These are phyloP conservation scores for Phrynocephalus versicolor DNA, from an alignment of 2,113 vertebrate genomes.

Conservation along the genomic window DNA sequence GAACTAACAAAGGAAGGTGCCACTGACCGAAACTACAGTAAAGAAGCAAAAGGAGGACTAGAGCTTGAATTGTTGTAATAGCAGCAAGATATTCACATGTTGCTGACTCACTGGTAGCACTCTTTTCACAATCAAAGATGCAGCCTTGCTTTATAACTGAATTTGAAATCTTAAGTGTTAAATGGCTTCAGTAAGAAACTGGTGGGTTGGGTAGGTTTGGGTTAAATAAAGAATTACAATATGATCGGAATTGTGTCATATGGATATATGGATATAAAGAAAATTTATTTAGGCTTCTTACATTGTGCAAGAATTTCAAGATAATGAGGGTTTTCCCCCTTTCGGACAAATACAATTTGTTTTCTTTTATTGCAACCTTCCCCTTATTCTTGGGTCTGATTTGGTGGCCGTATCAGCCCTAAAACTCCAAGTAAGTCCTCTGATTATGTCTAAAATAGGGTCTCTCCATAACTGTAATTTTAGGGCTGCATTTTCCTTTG, in stretches of 20 bases:
- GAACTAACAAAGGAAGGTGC: not conserved
- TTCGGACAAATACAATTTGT: too few species aligned
- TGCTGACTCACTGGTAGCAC: not conserved
- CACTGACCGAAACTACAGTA: not conserved
- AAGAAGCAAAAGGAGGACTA: not conserved
- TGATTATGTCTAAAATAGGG: too few species aligned
- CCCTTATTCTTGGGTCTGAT: not conserved
- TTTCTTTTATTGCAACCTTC: too few species aligned
- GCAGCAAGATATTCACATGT: conserved; percentile 23
- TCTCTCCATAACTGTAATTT: too few species aligned
- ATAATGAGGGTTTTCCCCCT: too few species aligned
- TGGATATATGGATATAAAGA: not conserved
- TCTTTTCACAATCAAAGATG: not conserved
- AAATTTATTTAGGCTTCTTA: not conserved
- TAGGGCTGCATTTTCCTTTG: not conserved
- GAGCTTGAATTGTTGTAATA: not conserved
- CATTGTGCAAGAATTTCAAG: not conserved
- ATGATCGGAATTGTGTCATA: not conserved
- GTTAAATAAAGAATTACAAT: not conserved
- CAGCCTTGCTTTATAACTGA: not conserved
- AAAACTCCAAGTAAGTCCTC: too few species aligned
- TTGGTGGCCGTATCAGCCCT: too few species aligned
- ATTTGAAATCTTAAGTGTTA: not conserved
- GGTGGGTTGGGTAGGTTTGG: not conserved
- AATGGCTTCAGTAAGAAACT: too few species aligned